These are phyloP conservation scores for Erpornis zantholeuca DNA, from an alignment of 2,113 vertebrate species.

Conservation along the genomic window DNA sequence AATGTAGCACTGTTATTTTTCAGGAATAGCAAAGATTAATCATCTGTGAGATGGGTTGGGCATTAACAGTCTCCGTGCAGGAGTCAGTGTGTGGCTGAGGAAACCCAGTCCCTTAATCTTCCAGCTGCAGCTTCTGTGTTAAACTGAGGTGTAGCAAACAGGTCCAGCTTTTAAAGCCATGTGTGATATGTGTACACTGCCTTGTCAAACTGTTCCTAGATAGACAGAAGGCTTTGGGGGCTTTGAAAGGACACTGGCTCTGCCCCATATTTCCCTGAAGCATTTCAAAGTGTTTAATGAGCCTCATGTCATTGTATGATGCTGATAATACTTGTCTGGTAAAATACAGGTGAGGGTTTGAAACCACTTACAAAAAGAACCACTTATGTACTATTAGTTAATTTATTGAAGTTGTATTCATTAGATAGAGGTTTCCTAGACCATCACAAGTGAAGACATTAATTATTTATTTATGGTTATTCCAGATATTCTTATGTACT, in stretches of 20 bases:
- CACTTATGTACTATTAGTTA: background rate
- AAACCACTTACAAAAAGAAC: background rate
- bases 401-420: background rate
- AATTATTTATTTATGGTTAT: background rate
- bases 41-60: fast-evolving
- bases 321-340: background rate
- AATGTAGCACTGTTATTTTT: background rate
- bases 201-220: background rate
- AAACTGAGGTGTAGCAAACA: background rate
- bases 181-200: background rate
- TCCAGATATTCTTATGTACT: background rate
- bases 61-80: background rate
- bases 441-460: background rate
- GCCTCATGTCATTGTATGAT: background rate
- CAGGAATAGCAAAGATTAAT: background rate
- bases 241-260: background rate
- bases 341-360: background rate
- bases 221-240: background rate
- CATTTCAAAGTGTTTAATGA: background rate
- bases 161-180: background rate
- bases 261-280: background rate
- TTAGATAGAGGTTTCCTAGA: background rate
- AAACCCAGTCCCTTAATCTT: background rate
- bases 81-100: background rate
- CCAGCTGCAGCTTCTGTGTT: background rate